Percentiles rank a stretch among this genome's conserved stretches.
phyloP scores from a whole-genome alignment of 23 tunicate species.

The Trididemnum miniatum region DNA sequence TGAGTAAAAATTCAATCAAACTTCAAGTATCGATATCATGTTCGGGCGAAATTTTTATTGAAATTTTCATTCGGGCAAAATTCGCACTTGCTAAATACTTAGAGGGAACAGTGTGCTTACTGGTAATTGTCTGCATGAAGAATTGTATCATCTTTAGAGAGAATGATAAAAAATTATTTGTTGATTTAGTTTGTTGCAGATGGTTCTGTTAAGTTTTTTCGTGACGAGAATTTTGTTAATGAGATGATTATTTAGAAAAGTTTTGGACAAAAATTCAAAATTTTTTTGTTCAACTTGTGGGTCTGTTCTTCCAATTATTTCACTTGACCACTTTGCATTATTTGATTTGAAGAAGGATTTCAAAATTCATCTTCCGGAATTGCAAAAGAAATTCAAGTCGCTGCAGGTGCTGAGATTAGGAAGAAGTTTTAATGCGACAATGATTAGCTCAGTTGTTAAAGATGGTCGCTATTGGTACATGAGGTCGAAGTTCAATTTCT shows the following conservation, averaged over 20 bases:
- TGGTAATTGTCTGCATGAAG: too few species aligned
- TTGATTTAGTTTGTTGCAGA: too few species aligned
- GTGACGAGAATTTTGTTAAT: too few species aligned
- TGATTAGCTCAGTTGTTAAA: not conserved
- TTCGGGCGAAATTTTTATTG: too few species aligned
- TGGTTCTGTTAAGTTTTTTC: too few species aligned
- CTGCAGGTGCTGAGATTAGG: slow-evolving; percentile 58
- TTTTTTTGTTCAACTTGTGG: slow-evolving; percentile 59
- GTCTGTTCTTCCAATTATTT: slow-evolving; percentile 39
- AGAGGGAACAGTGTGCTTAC: too few species aligned
- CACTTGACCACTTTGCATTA: slow-evolving; percentile 45
- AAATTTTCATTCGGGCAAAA: too few species aligned
- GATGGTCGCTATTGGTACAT: not conserved
- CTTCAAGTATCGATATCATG: too few species aligned
- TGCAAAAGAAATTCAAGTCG: slow-evolving; percentile 61
- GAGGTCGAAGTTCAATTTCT: not conserved
- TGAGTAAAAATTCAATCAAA: too few species aligned
- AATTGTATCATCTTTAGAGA: too few species aligned
- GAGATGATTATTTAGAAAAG: not conserved
- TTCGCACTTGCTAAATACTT: too few species aligned
- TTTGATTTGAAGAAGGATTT: slow-evolving; percentile 49
- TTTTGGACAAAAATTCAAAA: slow-evolving; percentile 22
- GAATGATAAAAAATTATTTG: too few species aligned
- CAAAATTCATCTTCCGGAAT: slow-evolving; percentile 28
- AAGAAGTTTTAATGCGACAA: not conserved